Conservation (phyloP, 2,888 invertebrate species). For the Polia nebulosa region DNA sequence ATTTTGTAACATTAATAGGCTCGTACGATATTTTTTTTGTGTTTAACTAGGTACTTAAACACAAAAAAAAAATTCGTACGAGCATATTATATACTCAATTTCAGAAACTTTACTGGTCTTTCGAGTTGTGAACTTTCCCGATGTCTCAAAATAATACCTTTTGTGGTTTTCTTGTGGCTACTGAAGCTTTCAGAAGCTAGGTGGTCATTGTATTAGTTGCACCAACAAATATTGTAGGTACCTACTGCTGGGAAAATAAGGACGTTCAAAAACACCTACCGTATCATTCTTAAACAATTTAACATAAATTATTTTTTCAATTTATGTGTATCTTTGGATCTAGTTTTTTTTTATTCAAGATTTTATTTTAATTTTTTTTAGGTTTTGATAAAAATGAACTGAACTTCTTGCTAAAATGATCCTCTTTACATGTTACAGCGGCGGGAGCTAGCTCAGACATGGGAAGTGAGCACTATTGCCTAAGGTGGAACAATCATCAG, state of each 20-base stretch:
- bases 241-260: not conserved
- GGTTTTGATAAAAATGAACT: not conserved
- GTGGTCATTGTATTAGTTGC: not conserved
- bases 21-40: not conserved
- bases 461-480: constrained; percentile 99
- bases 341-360: no score
- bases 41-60: no score
- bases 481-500: constrained; percentile 99
- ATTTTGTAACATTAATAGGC: not conserved
- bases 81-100: no score
- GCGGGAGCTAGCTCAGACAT: constrained; percentile 98
- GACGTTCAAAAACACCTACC: not conserved
- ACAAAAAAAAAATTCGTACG: no score
- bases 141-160: no score
- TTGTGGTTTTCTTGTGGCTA: no score
- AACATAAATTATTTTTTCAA: not conserved
- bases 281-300: not conserved
- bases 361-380: not conserved
- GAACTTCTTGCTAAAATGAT: constrained; percentile 2
- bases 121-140: not conserved
- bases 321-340: not conserved
- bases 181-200: not conserved
- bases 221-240: not conserved
- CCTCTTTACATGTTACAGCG: constrained; percentile 78
- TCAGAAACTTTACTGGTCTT: not conserved